Conservation (phyloP, 2,113 vertebrate genomes). For the Monarcha castaneiventris region DNA sequence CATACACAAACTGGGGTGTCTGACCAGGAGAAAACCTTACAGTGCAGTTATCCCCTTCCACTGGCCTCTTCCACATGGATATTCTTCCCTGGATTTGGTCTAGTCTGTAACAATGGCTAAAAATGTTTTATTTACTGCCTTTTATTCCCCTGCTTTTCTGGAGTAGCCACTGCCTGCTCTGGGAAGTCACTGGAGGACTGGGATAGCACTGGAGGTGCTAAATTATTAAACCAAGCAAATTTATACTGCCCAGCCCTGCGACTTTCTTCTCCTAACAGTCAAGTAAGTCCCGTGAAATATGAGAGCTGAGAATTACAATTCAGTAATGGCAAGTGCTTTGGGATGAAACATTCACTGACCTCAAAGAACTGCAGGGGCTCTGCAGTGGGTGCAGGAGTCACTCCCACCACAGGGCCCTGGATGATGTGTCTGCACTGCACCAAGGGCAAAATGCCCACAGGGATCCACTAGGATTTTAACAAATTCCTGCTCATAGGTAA, state of each 20-base stretch:
- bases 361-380: not conserved
- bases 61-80: not conserved
- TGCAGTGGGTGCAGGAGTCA: not conserved
- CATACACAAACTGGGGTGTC: not conserved
- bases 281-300: not conserved
- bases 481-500: not conserved
- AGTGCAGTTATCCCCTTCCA: not conserved
- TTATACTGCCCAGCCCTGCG: not conserved
- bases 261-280: not conserved
- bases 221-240: not conserved
- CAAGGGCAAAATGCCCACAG: not conserved
- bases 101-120: not conserved
- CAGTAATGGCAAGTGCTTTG: not conserved
- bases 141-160: not conserved
- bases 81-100: not conserved
- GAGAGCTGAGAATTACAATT: not conserved
- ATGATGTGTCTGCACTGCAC: not conserved
- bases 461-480: not conserved
- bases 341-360: not conserved
- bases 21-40: not conserved
- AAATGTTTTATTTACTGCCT: not conserved
- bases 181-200: not conserved
- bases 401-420: not conserved
- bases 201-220: not conserved
- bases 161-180: not conserved